Percentiles rank a stretch among this genome's conserved stretches.
Conservation (phyloP, 2,113 vertebrate species). For the Eretmochelys imbricata region DNA sequence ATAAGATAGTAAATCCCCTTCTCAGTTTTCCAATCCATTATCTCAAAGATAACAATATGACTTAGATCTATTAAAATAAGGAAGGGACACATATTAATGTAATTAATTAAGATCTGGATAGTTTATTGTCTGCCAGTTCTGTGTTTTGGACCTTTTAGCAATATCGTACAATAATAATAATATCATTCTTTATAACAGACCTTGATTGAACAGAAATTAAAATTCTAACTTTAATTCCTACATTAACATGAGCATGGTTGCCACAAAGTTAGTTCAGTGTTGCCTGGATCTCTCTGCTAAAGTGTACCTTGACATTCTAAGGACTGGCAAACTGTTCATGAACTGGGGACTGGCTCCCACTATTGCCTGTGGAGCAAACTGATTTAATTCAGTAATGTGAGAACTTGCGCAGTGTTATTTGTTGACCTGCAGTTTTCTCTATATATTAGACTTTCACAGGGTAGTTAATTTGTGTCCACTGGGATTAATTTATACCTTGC, state of each 20-base stretch:
- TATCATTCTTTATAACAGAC: neutral
- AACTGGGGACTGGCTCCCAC: neutral
- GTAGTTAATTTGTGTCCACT: neutral
- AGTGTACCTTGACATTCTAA: neutral
- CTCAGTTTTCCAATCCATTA: neutral
- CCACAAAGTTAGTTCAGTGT: neutral
- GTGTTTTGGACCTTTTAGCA: neutral
- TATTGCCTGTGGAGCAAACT: slow-evolving; percentile 12
- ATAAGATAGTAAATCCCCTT: neutral
- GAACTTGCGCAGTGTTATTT: slow-evolving; percentile 13
- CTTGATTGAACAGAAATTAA: slow-evolving; percentile 42
- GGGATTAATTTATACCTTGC: neutral
- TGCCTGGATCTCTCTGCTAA: neutral
- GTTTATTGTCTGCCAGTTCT: neutral
- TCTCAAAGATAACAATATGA: neutral
- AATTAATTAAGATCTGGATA: neutral
- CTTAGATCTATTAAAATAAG: neutral
- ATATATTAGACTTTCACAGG: neutral
- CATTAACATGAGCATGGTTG: slow-evolving; percentile 3
- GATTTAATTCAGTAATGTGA: neutral
- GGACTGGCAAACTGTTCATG: neutral
- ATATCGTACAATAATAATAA: neutral
- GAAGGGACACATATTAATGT: neutral
- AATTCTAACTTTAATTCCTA: neutral
- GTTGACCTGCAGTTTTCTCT: slow-evolving; percentile 30